phyloP scores from a whole-genome alignment of 2,888 invertebrate species.

The Cephus pygmeus region DNA sequence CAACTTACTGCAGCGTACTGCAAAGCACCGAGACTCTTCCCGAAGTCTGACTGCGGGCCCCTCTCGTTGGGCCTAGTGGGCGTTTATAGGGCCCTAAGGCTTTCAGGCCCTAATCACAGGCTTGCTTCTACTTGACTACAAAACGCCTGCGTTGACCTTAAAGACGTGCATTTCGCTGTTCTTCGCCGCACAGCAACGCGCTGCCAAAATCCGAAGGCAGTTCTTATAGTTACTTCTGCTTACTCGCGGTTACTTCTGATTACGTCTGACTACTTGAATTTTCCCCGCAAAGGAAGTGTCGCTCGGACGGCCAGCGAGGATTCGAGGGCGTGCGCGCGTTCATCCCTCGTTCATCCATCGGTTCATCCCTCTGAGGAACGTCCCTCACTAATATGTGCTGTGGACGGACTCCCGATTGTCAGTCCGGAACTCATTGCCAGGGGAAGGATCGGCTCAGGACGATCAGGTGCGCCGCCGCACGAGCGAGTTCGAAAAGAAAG shows the following conservation, averaged over 20 bases:
- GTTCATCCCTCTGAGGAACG: neutral
- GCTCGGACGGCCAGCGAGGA: neutral
- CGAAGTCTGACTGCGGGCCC: neutral
- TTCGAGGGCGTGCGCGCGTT: neutral
- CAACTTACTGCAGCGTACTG: constrained; percentile 33
- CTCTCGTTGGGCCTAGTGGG: constrained; percentile 48
- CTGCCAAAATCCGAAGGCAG: constrained; percentile 37
- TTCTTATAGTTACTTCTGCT: too few species aligned
- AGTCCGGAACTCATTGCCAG: too few species aligned
- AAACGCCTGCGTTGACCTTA: constrained; percentile 39
- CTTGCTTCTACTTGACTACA: constrained; percentile 43
- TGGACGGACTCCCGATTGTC: constrained; percentile 36
- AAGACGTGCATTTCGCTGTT: constrained; percentile 27
- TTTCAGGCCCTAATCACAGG: constrained; percentile 60
- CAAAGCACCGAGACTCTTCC: constrained; percentile 14
- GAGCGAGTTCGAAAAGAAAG: too few species aligned
- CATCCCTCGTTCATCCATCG: neutral
- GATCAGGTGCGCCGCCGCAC: too few species aligned
- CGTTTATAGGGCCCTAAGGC: constrained; percentile 53
- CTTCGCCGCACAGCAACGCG: neutral
- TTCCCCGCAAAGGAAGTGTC: neutral
- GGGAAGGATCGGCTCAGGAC: too few species aligned
- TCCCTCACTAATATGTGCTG: constrained; percentile 49
- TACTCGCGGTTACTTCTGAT: too few species aligned
- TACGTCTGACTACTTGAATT: neutral